phyloP scores from a whole-genome alignment of 2,113 vertebrate genomes.

The Sander vitreus region DNA sequence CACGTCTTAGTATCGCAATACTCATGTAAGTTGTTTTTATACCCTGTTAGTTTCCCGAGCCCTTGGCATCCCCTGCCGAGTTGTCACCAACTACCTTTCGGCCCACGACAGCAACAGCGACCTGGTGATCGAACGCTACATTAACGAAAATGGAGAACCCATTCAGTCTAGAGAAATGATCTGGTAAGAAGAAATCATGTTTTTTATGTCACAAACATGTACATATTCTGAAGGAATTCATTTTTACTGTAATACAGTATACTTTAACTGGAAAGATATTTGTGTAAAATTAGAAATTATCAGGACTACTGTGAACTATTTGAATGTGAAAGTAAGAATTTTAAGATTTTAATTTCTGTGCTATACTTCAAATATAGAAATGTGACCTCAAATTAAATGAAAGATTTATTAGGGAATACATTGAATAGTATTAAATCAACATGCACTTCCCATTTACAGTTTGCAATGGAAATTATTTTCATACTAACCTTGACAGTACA shows the following conservation, averaged over 20 bases:
- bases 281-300: not conserved
- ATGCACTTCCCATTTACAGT: not conserved
- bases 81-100: conserved; percentile 92
- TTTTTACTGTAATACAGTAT: too few species aligned
- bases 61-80: conserved; percentile 90
- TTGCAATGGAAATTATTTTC: too few species aligned
- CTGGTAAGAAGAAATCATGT: conserved; percentile 83
- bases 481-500: not conserved
- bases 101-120: conserved; percentile 93
- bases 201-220: not conserved
- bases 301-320: not conserved
- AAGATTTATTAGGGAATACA: not conserved
- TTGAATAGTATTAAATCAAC: not conserved
- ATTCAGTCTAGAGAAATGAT: conserved; percentile 87
- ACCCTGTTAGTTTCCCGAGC: conserved; percentile 87
- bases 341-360: not conserved
- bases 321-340: not conserved
- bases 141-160: conserved; percentile 80
- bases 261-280: not conserved
- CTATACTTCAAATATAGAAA: not conserved
- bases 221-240: not conserved
- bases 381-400: not conserved
- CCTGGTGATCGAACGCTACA: conserved; percentile 89
- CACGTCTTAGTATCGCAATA: not conserved
- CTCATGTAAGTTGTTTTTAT: conserved; percentile 10